phyloP scores from a whole-genome alignment of 1,140 invertebrate species.

The Pomacea maculata region DNA sequence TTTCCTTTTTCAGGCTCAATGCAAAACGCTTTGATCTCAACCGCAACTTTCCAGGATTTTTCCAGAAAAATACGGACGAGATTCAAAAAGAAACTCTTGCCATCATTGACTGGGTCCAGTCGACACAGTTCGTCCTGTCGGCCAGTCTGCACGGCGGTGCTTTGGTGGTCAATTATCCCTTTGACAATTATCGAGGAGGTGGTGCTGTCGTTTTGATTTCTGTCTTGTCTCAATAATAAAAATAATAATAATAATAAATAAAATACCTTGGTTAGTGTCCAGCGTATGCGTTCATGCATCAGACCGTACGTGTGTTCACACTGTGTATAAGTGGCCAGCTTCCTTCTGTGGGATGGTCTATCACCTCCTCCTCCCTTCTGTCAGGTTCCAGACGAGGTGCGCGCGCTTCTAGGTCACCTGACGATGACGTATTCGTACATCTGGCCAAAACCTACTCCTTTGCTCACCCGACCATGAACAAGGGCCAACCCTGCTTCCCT shows the following conservation, averaged over 20 bases:
- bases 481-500: slow-evolving; percentile 34
- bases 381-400: not conserved
- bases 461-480: slow-evolving; percentile 65
- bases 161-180: slow-evolving; percentile 89
- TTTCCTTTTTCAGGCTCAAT: slow-evolving; percentile 72
- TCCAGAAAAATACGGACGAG: slow-evolving; percentile 60
- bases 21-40: slow-evolving; percentile 88
- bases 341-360: not conserved
- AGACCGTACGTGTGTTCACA: not conserved
- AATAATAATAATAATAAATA: too few relatives aligned
- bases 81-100: slow-evolving; percentile 81
- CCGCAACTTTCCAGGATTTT: slow-evolving; percentile 95
- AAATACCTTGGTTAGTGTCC: too few relatives aligned
- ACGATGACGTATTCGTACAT: slow-evolving; percentile 56
- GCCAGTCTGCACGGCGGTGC: slow-evolving; percentile 95
- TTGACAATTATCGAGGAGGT: slow-evolving; percentile 69
- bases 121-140: slow-evolving; percentile 90
- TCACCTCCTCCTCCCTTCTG: not conserved
- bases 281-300: not conserved
- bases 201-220: too few relatives aligned
- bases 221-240: too few relatives aligned
- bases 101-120: slow-evolving; percentile 89
- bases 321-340: not conserved
- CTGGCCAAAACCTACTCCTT: slow-evolving; percentile 50
- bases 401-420: slow-evolving; percentile 59